Conservation (phyloP, 1,140 invertebrate species). For the Bicyclus anynana region DNA sequence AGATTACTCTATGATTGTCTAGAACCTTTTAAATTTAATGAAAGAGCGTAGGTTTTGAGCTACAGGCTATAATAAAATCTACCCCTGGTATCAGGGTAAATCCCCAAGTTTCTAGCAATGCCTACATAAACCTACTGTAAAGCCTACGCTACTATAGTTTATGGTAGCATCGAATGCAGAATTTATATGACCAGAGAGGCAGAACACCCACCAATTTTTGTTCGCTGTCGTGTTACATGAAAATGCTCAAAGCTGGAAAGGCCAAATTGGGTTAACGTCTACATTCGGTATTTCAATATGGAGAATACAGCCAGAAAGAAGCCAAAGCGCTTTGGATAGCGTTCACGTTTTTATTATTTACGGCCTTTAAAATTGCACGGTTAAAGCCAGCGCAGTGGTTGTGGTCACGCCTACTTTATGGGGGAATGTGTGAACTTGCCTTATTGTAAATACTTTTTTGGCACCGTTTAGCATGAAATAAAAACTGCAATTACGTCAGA, state of each 20-base stretch:
- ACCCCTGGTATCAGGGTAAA: no score
- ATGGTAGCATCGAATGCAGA: neutral
- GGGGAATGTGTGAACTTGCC: constrained; percentile 54
- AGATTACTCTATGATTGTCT: no score
- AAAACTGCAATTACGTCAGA: constrained; percentile 35
- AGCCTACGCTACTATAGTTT: no score
- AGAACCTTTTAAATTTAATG: no score
- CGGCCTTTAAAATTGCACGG: constrained; percentile 74
- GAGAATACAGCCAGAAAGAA: constrained; percentile 53
- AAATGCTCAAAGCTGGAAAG: constrained; percentile 5
- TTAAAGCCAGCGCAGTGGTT: constrained; percentile 65
- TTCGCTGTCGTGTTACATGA: neutral
- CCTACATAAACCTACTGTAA: no score
- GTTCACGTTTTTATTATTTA: constrained; percentile 75
- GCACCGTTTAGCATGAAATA: constrained; percentile 34
- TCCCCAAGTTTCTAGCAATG: no score
- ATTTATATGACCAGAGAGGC: neutral
- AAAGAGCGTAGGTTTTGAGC: no score
- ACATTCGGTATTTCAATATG: constrained; percentile 59
- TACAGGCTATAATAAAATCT: no score
- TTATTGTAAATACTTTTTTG: constrained; percentile 60
- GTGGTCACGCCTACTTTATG: constrained; percentile 72
- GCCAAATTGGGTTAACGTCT: constrained; percentile 22
- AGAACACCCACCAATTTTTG: neutral
- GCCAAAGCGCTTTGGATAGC: constrained; percentile 69